These are phyloP conservation scores for Rhagonycha lutea DNA, from an alignment of 2,888 invertebrate genomes.

Conservation along the genomic window DNA sequence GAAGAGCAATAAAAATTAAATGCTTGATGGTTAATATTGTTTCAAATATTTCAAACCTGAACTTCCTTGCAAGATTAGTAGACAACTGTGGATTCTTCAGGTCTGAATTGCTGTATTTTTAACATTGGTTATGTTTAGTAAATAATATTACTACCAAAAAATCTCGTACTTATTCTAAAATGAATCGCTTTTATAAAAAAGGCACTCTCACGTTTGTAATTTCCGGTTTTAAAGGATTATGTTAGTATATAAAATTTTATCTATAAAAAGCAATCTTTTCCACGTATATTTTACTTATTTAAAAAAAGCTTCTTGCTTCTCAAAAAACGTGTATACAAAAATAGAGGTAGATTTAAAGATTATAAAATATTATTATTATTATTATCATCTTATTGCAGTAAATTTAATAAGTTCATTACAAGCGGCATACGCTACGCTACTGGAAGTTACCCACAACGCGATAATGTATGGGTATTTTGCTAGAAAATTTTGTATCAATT, in stretches of 20 bases:
- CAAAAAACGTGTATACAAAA: constrained; percentile 16
- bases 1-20: too few relatives aligned
- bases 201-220: constrained; percentile 29
- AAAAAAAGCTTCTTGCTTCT: constrained; percentile 22
- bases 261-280: constrained; percentile 38
- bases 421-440: not conserved
- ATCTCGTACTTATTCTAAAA: not conserved
- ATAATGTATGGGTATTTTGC: not conserved
- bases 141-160: not conserved
- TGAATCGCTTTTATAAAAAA: constrained; percentile 14
- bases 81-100: not conserved
- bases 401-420: not conserved
- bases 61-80: too few relatives aligned
- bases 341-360: constrained; percentile 9
- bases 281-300: constrained; percentile 38
- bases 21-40: too few relatives aligned
- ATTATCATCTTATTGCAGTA: not conserved
- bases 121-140: not conserved
- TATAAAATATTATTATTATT: not conserved
- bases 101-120: not conserved
- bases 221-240: constrained; percentile 39
- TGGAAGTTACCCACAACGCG: not conserved
- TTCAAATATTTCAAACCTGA: too few relatives aligned
- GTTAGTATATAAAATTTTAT: constrained; percentile 39
- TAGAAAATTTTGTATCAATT: too few relatives aligned